Conservation (phyloP, 2,113 vertebrate species). For the Stigmatopora nigra region DNA sequence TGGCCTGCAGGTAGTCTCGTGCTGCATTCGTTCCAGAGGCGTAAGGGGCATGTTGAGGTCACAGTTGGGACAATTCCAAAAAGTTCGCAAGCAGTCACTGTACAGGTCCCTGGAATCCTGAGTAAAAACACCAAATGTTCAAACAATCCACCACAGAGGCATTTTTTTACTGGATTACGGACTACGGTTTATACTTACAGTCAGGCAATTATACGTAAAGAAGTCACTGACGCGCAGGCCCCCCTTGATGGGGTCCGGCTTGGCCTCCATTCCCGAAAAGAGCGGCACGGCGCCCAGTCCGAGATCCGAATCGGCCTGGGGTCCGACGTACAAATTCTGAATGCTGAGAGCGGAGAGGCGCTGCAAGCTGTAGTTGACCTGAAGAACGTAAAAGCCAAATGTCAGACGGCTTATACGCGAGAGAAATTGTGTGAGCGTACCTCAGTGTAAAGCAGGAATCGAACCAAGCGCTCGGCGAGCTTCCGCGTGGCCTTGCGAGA, state of each 20-base stretch:
- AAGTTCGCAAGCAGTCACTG: conserved; percentile 81
- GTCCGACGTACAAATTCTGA: conserved; percentile 83
- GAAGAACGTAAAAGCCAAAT: conserved; percentile 1
- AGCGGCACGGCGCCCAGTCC: conserved; percentile 36
- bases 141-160: no score
- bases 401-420: not conserved
- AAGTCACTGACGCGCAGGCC: conserved; percentile 74
- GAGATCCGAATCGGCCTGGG: conserved; percentile 49
- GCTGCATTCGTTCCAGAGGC: conserved; percentile 80
- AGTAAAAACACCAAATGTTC: not conserved
- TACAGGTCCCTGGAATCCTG: conserved; percentile 82
- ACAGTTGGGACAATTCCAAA: conserved; percentile 87
- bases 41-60: conserved; percentile 82
- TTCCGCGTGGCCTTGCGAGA: conserved; percentile 44
- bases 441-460: conserved; percentile 74
- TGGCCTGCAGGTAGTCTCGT: conserved; percentile 72
- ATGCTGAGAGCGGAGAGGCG: conserved; percentile 74
- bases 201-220: conserved; percentile 87
- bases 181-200: conserved; percentile 64
- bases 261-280: conserved; percentile 65
- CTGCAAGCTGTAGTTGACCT: conserved; percentile 77
- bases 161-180: no score
- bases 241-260: conserved; percentile 78
- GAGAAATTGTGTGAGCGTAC: conserved; percentile 30
- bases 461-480: conserved; percentile 72